Conservation (phyloP, 2,113 vertebrate species). For the Litocranius walleri region DNA sequence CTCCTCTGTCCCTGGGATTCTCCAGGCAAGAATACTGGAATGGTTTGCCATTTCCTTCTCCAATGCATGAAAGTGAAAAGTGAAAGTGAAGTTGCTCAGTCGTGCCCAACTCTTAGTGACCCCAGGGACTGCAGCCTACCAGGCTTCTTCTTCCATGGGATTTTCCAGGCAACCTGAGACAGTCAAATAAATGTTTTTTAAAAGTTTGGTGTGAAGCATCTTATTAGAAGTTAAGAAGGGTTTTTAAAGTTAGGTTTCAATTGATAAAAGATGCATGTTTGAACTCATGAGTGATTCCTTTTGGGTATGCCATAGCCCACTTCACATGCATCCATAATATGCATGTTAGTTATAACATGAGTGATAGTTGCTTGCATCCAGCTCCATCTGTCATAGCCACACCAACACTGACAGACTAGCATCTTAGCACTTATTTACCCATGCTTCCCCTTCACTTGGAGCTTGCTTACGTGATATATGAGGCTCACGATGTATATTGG, state of each 20-base stretch:
- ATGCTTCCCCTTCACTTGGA: not conserved
- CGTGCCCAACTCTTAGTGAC: too few relatives aligned
- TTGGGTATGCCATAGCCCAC: not conserved
- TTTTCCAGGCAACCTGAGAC: not conserved
- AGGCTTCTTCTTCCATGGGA: too few relatives aligned
- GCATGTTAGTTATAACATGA: not conserved
- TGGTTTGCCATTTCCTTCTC: too few relatives aligned
- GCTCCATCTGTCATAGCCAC: not conserved
- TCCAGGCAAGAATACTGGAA: too few relatives aligned
- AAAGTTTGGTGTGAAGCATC: not conserved
- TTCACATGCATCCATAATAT: not conserved
- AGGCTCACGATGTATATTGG: not conserved
- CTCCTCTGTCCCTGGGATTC: too few relatives aligned
- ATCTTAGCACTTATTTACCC: not conserved
- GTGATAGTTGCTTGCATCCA: not conserved
- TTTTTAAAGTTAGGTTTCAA: not conserved
- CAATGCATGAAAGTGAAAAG: too few relatives aligned
- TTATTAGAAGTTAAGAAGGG: not conserved
- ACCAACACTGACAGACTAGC: not conserved
- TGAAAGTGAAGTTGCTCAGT: too few relatives aligned
- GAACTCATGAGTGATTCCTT: not conserved
- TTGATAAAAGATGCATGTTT: not conserved
- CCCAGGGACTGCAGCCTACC: too few relatives aligned
- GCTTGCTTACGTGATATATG: not conserved
- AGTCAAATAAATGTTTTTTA: not conserved